These are phyloP conservation scores for Amiota mariae DNA, from an alignment of 2,888 invertebrate species.

Conservation along the genomic window DNA sequence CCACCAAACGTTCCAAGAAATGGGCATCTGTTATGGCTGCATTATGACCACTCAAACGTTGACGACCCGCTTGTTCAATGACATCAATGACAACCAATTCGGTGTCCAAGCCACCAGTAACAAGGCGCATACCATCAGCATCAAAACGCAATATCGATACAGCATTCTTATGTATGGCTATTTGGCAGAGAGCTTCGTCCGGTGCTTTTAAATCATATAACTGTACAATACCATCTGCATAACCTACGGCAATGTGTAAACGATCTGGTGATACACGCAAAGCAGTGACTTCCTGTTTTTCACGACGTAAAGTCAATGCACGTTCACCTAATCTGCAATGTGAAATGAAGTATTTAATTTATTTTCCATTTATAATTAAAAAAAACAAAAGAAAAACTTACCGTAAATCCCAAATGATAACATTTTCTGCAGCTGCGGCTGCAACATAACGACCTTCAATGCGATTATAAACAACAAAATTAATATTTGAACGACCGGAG, in stretches of 20 bases:
- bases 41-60: slow-evolving; percentile 93
- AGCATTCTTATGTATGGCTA: slow-evolving; percentile 88
- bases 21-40: slow-evolving; percentile 87
- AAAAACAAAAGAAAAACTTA: slow-evolving; percentile 76
- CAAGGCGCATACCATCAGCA: slow-evolving; percentile 85
- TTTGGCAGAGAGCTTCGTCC: slow-evolving; percentile 76
- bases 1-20: slow-evolving; percentile 77
- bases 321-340: slow-evolving; percentile 74
- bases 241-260: slow-evolving; percentile 90
- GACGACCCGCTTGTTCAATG: slow-evolving; percentile 91
- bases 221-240: slow-evolving; percentile 89
- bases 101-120: slow-evolving; percentile 91
- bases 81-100: slow-evolving; percentile 96
- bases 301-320: slow-evolving; percentile 86
- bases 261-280: slow-evolving; percentile 85
- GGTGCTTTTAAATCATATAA: slow-evolving; percentile 85
- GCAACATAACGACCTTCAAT: slow-evolving; percentile 89
- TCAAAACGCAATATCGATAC: slow-evolving; percentile 90
- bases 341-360: background rate
- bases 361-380: slow-evolving; percentile 41
- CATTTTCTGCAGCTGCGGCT: slow-evolving; percentile 94
- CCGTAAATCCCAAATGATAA: slow-evolving; percentile 94
- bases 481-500: slow-evolving; percentile 84
- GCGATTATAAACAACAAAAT: slow-evolving; percentile 84
- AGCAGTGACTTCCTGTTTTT: slow-evolving; percentile 85